Conservation (phyloP, 2,113 vertebrate species). For the Corythaeola cristata region DNA sequence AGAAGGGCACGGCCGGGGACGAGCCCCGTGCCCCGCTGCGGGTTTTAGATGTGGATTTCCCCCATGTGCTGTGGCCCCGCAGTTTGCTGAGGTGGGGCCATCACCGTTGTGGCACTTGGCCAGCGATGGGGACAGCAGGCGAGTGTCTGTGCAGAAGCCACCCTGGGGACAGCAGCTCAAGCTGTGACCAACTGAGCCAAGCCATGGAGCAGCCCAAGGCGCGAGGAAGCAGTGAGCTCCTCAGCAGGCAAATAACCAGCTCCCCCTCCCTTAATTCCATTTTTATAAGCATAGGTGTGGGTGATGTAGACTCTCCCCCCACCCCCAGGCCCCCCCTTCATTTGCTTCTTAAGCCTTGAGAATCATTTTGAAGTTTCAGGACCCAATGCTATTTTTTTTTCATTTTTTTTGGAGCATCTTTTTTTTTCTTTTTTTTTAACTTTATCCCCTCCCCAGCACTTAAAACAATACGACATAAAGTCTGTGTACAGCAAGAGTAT, state of each 20-base stretch:
- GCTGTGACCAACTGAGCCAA: neutral
- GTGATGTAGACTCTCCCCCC: neutral
- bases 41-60: neutral
- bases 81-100: neutral
- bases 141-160: neutral
- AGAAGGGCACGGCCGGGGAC: fast-evolving
- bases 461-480: slow-evolving; percentile 85
- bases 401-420: neutral
- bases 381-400: neutral
- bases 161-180: neutral
- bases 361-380: slow-evolving; percentile 31
- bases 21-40: neutral
- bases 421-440: neutral
- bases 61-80: neutral
- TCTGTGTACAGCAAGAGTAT: slow-evolving; percentile 87
- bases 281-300: neutral
- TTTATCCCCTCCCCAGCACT: slow-evolving; percentile 80
- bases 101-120: fast-evolving
- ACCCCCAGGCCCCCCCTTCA: neutral
- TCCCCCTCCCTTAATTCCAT: neutral
- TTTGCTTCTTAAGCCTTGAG: slow-evolving; percentile 30
- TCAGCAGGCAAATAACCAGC: neutral
- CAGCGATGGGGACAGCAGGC: neutral
- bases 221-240: neutral
- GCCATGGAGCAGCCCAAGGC: neutral